phyloP scores from a whole-genome alignment of 2,888 invertebrate genomes.

The Siphlonurus alternatus region DNA sequence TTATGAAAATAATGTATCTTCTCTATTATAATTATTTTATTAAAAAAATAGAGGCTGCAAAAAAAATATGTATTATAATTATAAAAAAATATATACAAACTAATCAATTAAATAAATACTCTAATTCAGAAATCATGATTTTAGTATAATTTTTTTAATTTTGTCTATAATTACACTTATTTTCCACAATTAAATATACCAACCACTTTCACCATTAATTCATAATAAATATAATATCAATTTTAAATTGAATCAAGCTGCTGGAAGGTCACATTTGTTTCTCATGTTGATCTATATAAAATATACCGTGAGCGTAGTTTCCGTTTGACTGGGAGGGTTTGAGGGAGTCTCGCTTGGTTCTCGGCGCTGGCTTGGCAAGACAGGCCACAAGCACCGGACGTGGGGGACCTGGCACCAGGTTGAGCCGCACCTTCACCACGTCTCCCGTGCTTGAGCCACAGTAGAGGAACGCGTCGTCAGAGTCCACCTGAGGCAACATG shows the following conservation, averaged over 20 bases:
- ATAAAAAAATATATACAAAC: neutral
- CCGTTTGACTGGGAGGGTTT: neutral
- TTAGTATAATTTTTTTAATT: neutral
- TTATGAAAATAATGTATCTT: no score
- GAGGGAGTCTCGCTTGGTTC: neutral
- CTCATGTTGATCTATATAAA: no score
- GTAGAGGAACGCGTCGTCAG: conserved; percentile 53
- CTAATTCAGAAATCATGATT: neutral
- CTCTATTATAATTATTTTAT: no score
- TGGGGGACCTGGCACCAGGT: conserved; percentile 2
- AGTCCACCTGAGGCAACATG: conserved; percentile 36
- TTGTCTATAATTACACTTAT: neutral
- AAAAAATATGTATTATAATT: no score
- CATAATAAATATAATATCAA: no score
- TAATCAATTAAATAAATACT: neutral
- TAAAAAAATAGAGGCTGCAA: no score
- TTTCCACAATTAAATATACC: no score
- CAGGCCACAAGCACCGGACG: conserved; percentile 4
- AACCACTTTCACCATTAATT: no score
- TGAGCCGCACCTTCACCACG: conserved; percentile 31
- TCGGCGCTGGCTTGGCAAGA: neutral
- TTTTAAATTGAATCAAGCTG: no score
- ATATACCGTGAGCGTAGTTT: neutral
- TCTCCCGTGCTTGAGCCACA: conserved; percentile 78
- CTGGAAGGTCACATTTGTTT: no score